Percentiles rank a stretch among this genome's conserved stretches.
phyloP scores from a whole-genome alignment of 1,140 invertebrate species.

The Bemisia tabaci region DNA sequence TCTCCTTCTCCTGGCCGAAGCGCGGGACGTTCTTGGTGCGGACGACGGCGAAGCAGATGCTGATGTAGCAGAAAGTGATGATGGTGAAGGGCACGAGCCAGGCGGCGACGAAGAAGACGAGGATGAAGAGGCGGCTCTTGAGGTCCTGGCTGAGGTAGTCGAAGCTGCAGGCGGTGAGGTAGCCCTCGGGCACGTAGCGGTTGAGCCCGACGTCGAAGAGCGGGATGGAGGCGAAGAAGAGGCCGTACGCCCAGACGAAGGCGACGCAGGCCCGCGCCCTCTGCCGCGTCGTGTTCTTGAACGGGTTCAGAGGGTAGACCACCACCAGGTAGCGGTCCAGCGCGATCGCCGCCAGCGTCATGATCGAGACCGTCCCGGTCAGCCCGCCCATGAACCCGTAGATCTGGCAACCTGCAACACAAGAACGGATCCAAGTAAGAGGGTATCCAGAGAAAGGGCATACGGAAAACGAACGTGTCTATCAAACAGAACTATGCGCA shows the following conservation, averaged over 20 bases:
- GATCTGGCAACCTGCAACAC: conserved; percentile 45
- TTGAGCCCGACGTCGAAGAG: conserved; percentile 50
- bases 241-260: conserved; percentile 56
- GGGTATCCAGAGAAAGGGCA: background rate
- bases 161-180: conserved; percentile 64
- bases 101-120: conserved; percentile 49
- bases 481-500: too few relatives aligned
- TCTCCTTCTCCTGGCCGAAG: conserved; percentile 44
- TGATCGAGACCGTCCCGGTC: conserved; percentile 54
- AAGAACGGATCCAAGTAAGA: too few relatives aligned
- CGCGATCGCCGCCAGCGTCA: conserved; percentile 51
- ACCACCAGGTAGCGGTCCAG: conserved; percentile 56
- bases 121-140: conserved; percentile 43
- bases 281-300: conserved; percentile 40
- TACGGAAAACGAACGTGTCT: background rate
- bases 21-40: conserved; percentile 17
- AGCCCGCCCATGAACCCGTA: conserved; percentile 58
- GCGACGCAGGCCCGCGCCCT: conserved; percentile 45
- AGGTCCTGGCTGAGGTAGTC: conserved; percentile 52
- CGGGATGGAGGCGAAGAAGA: conserved; percentile 48
- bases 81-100: conserved; percentile 50
- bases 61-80: conserved; percentile 53
- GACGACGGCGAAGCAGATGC: conserved; percentile 34
- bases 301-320: conserved; percentile 50
- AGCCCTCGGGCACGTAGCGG: conserved; percentile 61